These are phyloP conservation scores for Macrophya annulata DNA, from an alignment of 2,888 invertebrate species.

Conservation along the genomic window DNA sequence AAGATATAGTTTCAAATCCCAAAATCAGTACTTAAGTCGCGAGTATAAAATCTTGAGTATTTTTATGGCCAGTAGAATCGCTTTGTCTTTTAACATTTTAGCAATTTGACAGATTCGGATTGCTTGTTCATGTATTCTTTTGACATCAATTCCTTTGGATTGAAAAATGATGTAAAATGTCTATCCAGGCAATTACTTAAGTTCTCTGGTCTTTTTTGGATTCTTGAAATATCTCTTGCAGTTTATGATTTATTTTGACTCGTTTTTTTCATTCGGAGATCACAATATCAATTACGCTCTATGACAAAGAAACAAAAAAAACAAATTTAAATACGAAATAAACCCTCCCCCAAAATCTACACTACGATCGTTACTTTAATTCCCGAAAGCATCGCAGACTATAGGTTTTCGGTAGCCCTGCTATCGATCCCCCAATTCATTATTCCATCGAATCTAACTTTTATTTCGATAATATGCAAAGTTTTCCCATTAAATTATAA, in stretches of 20 bases:
- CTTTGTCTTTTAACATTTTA: not conserved
- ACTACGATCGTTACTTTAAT: not conserved
- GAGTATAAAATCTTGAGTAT: not conserved
- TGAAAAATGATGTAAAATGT: not conserved
- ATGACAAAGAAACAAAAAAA: not conserved
- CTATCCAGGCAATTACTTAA: conserved; percentile 13
- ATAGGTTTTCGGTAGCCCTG: not conserved
- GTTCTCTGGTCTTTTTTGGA: not conserved
- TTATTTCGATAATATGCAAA: conserved; percentile 53
- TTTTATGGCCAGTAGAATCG: not conserved
- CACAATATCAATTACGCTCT: not conserved
- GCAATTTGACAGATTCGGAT: not conserved
- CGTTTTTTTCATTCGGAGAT: not conserved
- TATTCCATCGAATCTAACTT: conserved; percentile 46
- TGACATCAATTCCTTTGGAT: not conserved
- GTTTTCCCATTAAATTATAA: conserved; percentile 54
- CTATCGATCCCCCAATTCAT: conserved; percentile 41
- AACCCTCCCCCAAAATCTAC: not conserved
- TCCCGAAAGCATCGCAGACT: conserved; percentile 4
- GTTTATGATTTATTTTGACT: not conserved
- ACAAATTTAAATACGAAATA: not conserved
- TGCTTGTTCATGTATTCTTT: not conserved
- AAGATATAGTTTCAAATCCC: not conserved
- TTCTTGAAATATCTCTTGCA: not conserved
- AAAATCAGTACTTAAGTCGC: not conserved